phyloP scores from a whole-genome alignment of 1,140 invertebrate genomes.

The Ips typographus region DNA sequence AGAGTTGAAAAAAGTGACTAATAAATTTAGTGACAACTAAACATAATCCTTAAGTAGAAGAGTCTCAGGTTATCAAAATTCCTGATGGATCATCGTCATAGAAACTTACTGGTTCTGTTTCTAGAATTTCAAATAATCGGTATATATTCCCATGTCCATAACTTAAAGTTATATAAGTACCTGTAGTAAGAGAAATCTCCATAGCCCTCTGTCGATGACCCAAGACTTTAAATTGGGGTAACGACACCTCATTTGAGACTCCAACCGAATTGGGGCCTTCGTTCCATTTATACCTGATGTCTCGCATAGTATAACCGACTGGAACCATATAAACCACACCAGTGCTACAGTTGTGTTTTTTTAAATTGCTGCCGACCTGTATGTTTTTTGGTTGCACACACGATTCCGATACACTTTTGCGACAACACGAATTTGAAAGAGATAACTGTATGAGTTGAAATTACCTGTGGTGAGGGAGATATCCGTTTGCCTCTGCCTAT shows the following conservation, averaged over 20 bases:
- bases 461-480: constrained; percentile 94
- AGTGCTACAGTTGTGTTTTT: neutral
- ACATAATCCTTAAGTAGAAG: too few relatives aligned
- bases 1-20: too few relatives aligned
- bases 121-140: too few relatives aligned
- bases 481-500: constrained; percentile 86
- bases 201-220: constrained; percentile 85
- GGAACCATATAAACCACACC: constrained; percentile 54
- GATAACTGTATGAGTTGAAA: neutral
- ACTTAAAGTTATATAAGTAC: constrained; percentile 60
- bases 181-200: constrained; percentile 90
- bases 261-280: constrained; percentile 89
- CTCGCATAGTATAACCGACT: constrained; percentile 97
- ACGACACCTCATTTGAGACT: constrained; percentile 87
- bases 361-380: constrained; percentile 1
- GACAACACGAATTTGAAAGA: neutral
- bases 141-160: too few relatives aligned
- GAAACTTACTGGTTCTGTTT: too few relatives aligned
- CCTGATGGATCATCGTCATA: too few relatives aligned
- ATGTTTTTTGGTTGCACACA: constrained; percentile 45
- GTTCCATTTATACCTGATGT: constrained; percentile 95
- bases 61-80: too few relatives aligned
- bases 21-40: too few relatives aligned
- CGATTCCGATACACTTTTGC: neutral
- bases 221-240: constrained; percentile 93